Percentiles rank a stretch among this genome's conserved stretches.
phyloP scores from a whole-genome alignment of 2,113 vertebrate species.

The Sylvietta virens region DNA sequence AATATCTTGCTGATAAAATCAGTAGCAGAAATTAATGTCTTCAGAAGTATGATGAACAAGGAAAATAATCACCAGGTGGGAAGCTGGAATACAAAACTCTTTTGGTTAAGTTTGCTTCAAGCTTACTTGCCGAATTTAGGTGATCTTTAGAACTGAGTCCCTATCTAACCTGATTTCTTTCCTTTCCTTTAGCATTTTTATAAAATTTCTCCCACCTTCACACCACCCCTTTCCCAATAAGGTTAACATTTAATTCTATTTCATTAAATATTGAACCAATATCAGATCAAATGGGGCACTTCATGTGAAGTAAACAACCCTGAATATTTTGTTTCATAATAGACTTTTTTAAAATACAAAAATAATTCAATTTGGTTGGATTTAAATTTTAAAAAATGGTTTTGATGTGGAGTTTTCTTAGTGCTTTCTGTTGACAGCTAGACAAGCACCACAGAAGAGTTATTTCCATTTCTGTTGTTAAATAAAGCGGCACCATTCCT shows the following conservation, averaged over 20 bases:
- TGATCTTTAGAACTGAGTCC: not conserved
- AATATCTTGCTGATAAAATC: not conserved
- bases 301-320: not conserved
- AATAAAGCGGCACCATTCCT: not conserved
- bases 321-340: not conserved
- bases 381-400: rapidly evolving
- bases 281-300: not conserved
- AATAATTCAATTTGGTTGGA: rapidly evolving
- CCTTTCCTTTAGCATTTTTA: not conserved
- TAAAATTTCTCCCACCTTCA: not conserved
- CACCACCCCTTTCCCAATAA: rapidly evolving
- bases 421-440: not conserved
- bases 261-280: not conserved
- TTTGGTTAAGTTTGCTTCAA: not conserved
- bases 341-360: not conserved
- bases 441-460: not conserved
- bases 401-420: not conserved
- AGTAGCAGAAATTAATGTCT: not conserved
- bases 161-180: not conserved
- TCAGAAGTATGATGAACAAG: not conserved
- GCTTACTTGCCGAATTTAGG: not conserved
- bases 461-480: not conserved
- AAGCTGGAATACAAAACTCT: not conserved
- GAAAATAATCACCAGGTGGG: not conserved
- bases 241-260: not conserved